phyloP scores from a whole-genome alignment of 2,888 invertebrate genomes.

The Furcula furcula region DNA sequence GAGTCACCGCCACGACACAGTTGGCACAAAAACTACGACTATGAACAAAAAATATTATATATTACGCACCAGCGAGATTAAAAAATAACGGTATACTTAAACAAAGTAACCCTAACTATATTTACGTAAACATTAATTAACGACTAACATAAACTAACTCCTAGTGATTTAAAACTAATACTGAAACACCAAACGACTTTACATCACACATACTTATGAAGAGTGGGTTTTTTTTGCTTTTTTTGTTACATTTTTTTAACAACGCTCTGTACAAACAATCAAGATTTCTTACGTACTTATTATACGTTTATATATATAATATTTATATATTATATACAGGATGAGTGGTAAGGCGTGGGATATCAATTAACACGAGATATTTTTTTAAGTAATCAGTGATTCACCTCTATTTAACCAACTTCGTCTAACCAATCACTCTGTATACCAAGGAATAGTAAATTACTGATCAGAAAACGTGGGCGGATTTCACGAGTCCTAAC shows the following conservation, averaged over 20 bases:
- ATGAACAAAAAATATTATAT: conserved; percentile 38
- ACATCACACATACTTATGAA: conserved; percentile 52
- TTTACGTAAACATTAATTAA: conserved; percentile 73
- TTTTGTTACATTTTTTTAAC: conserved; percentile 49
- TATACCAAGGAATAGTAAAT: conserved; percentile 16
- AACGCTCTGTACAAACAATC: conserved; percentile 65
- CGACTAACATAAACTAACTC: conserved; percentile 75
- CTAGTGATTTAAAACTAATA: conserved; percentile 76
- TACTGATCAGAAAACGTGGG: conserved; percentile 41
- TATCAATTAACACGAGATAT: too few relatives aligned
- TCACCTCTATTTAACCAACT: too few relatives aligned
- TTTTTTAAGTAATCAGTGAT: too few relatives aligned
- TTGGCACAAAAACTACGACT: conserved; percentile 51
- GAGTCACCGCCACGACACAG: conserved; percentile 39
- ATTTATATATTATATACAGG: conserved; percentile 27
- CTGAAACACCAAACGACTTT: conserved; percentile 63
- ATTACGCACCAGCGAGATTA: conserved; percentile 37
- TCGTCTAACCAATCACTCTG: too few relatives aligned
- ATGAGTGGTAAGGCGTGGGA: too few relatives aligned
- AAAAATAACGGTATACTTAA: conserved; percentile 61
- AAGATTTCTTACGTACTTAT: conserved; percentile 42
- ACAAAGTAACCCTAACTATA: conserved; percentile 58
- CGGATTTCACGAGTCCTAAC: conserved; percentile 17
- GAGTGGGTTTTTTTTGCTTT: conserved; percentile 41
- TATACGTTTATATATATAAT: conserved; percentile 22